These are phyloP conservation scores for Pteropus rufus DNA, from an alignment of 2,797 vertebrate species.

Conservation along the genomic window DNA sequence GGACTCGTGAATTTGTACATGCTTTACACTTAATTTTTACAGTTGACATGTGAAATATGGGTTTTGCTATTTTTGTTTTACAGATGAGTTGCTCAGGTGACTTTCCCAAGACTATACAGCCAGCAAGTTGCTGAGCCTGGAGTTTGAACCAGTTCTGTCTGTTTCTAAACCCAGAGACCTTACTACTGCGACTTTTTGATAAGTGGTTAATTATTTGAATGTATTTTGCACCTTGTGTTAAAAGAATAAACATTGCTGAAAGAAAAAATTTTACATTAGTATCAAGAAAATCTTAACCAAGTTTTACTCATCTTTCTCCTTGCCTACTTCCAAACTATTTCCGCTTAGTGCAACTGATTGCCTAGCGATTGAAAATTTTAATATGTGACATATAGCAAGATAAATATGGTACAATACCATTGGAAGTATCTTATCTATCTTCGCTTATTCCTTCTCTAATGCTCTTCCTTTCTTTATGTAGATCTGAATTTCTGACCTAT, in stretches of 20 bases:
- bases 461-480: not conserved
- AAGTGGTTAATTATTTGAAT: not conserved
- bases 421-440: not conserved
- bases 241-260: not conserved
- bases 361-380: not conserved
- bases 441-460: not conserved
- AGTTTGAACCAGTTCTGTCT: not conserved
- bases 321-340: not conserved
- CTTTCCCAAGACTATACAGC: not conserved
- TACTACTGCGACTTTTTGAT: not conserved
- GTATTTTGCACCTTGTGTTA: not conserved
- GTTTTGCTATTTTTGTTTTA: not conserved
- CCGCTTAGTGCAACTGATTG: not conserved
- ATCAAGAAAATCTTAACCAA: not conserved
- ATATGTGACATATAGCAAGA: not conserved
- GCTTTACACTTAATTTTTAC: not conserved
- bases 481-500: not conserved
- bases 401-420: not conserved
- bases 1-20: not conserved
- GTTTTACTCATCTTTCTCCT: not conserved
- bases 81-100: not conserved
- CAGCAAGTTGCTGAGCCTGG: not conserved
- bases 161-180: not conserved
- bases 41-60: not conserved
- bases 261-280: not conserved